A percentile compares a stretch with the other conserved stretches of the same genome.
Conservation (phyloP, 2,797 vertebrate genomes). For the Haliaeetus albicilla region DNA sequence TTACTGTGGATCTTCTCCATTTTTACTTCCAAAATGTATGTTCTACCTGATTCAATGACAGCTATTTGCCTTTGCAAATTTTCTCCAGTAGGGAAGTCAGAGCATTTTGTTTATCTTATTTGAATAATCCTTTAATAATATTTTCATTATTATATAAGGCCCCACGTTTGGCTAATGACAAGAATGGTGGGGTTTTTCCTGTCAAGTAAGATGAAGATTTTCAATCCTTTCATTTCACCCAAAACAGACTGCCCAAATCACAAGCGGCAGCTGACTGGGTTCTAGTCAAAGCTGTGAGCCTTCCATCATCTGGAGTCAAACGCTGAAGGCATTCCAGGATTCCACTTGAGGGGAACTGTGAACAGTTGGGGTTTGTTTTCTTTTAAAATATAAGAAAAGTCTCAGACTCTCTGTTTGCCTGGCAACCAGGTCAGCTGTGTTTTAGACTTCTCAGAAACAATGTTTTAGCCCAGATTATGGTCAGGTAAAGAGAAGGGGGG, state of each 20-base stretch:
- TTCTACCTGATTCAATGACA: neutral
- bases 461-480: neutral
- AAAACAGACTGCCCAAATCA: neutral
- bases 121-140: neutral
- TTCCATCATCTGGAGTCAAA: neutral
- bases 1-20: neutral
- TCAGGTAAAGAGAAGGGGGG: neutral
- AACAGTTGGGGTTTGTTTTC: slow-evolving; percentile 2
- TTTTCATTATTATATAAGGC: neutral
- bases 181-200: neutral
- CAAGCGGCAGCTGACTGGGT: neutral
- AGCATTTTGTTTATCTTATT: neutral
- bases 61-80: slow-evolving; percentile 13
- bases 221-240: neutral
- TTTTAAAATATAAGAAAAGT: neutral
- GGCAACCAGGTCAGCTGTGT: neutral
- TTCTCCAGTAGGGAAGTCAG: neutral
- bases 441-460: neutral
- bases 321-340: neutral
- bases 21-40: neutral
- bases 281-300: neutral
- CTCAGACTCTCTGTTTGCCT: neutral
- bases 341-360: neutral
- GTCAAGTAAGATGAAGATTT: neutral
- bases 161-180: neutral